Conservation (phyloP, 2,888 invertebrate genomes). For the Anodontia alba region DNA sequence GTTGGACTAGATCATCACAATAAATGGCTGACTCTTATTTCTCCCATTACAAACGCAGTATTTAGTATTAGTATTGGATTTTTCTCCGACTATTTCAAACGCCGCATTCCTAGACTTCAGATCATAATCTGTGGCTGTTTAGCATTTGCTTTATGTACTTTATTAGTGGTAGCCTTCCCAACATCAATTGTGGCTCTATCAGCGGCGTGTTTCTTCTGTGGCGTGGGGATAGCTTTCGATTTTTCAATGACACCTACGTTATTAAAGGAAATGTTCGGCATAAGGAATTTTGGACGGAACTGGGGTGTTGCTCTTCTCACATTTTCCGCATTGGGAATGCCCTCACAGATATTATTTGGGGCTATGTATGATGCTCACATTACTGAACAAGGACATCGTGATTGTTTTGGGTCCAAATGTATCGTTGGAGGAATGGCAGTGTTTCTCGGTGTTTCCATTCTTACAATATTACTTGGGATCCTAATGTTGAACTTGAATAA, state of each 20-base stretch:
- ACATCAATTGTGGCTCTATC: slow-evolving; percentile 23
- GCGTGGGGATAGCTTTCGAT: slow-evolving; percentile 39
- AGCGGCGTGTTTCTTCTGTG: slow-evolving; percentile 45
- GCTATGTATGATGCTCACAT: slow-evolving; percentile 46
- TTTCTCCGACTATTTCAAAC: slow-evolving; percentile 42
- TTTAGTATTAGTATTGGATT: slow-evolving; percentile 41
- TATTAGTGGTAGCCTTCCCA: slow-evolving; percentile 22
- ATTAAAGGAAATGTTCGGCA: slow-evolving; percentile 48
- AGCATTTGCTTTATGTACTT: slow-evolving; percentile 18
- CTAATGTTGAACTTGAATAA: not conserved
- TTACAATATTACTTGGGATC: not conserved
- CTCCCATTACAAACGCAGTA: slow-evolving; percentile 45
- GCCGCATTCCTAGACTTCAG: slow-evolving; percentile 36
- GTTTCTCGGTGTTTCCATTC: slow-evolving; percentile 18
- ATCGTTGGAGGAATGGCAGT: slow-evolving; percentile 43
- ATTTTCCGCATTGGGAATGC: slow-evolving; percentile 38
- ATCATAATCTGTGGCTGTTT: slow-evolving; percentile 33
- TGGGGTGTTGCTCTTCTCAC: slow-evolving; percentile 53
- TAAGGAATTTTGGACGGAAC: slow-evolving; percentile 49
- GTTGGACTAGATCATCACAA: slow-evolving; percentile 30
- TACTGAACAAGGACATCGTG: not conserved
- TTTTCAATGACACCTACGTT: slow-evolving; percentile 51
- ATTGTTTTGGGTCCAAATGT: slow-evolving; percentile 42
- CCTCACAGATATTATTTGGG: slow-evolving; percentile 47
- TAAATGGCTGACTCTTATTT: slow-evolving; percentile 35